Base-by-base conservation (phyloP, 2,888 invertebrate species). In the Morinoia aosen region DNA sequence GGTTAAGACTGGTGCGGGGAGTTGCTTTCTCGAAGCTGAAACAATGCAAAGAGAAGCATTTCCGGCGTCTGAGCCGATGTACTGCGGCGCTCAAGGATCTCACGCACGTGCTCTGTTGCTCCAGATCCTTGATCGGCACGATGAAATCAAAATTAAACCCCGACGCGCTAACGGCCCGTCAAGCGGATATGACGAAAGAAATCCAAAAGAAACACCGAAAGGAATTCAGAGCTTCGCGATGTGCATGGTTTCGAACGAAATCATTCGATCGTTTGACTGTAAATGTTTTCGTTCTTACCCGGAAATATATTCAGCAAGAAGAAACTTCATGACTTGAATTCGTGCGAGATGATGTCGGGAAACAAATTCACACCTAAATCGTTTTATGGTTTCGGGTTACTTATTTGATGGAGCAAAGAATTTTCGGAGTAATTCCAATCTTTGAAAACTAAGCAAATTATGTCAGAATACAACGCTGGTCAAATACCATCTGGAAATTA, bases 31-130 rank as follows among this genome's bases (percentile, higher is more conserved):
- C 40, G 40, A 90, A 48, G 39, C 48, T 19, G 14, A 90, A 39
- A 90, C 90, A 90, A 90, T 90, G 90, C 90, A 90, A 48, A 90
- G 88, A 8, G 48, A 16, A 90, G 90, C 90, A 90, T 90, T 90
- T 90, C 90, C 90, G 90, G 90, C 90, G 90, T 90, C 90, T 40
- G 39, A 90, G 90, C 48, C 12, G 48, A 39, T 90, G 16, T 40
- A 12, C 90, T 12, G 90, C 90, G 14, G 8, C 25, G 90, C 39
- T 90, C 90, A 90, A 90, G 90, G 90, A 90, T 90, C 90, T 90
- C 90, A 90, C 90, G 90, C 40, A 40, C 88, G 88, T 48, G 48
- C 40, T 16, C 16, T 25, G 48, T 90, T 90, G 90, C 90, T 40
- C 48, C 39, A 48, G 90, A 90, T 90, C 90, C 90, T 40, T 19